Percentiles rank a stretch among this genome's conserved stretches.
These are phyloP conservation scores for Clamator glandarius DNA, from an alignment of 2,797 vertebrate species.

Conservation along the genomic window DNA sequence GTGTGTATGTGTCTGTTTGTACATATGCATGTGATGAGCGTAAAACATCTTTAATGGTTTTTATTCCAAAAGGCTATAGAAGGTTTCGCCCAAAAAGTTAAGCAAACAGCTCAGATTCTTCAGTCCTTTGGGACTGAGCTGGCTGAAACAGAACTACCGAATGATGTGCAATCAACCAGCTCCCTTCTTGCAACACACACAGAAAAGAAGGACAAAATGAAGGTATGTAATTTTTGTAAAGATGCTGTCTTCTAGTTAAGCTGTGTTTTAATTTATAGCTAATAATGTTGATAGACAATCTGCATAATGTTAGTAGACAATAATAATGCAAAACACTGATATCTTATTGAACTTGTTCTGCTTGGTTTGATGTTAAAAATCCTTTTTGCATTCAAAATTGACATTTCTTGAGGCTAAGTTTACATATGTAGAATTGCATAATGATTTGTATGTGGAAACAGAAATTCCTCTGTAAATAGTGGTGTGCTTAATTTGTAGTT, in stretches of 20 bases:
- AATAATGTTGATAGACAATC: background rate
- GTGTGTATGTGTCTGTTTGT: slow-evolving; percentile 17
- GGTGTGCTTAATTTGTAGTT: background rate
- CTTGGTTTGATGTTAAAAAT: background rate
- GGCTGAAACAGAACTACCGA: slow-evolving; percentile 95
- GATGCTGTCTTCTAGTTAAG: background rate
- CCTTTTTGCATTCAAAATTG: background rate
- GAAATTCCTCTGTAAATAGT: background rate
- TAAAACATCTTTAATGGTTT: slow-evolving; percentile 20
- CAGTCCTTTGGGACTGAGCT: slow-evolving; percentile 94
- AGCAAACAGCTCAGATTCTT: slow-evolving; percentile 92
- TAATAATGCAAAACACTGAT: background rate
- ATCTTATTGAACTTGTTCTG: background rate
- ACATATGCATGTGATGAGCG: background rate
- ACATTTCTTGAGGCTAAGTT: background rate
- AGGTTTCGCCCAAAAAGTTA: slow-evolving; percentile 94
- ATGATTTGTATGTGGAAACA: background rate
- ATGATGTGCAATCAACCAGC: slow-evolving; percentile 89
- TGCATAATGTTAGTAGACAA: background rate
- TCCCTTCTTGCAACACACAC: slow-evolving; percentile 86
- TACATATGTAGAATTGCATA: background rate
- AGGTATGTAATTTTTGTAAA: slow-evolving; percentile 77
- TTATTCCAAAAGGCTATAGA: slow-evolving; percentile 82
- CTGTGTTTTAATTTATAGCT: background rate
- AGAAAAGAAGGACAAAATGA: slow-evolving; percentile 89